Evolutionary conservation across 2,113 vertebrate species (phyloP).

Genomic region (Mobula birostris): DNA sequence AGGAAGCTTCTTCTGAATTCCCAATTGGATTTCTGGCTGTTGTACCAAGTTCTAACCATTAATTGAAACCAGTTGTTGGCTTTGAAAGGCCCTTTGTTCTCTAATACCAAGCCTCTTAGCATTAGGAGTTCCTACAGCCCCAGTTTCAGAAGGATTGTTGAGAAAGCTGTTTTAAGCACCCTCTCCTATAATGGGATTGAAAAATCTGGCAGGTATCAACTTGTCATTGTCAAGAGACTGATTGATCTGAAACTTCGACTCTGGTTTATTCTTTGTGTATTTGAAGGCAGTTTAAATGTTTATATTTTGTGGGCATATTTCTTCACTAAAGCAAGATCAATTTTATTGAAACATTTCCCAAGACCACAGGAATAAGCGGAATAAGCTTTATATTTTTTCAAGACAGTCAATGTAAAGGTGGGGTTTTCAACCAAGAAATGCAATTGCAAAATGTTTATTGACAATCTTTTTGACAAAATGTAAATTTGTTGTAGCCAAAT

Average conservation of each 20-base stretch:
- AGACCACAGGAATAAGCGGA: neutral
- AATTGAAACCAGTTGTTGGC: neutral
- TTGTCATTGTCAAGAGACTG: neutral
- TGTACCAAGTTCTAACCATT: neutral
- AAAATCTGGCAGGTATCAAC: neutral
- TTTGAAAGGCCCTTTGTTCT: neutral
- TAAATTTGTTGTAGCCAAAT: slow-evolving; percentile 8
- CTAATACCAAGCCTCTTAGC: neutral
- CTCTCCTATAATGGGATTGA: neutral
- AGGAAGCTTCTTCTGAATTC: neutral
- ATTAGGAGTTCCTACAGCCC: neutral
- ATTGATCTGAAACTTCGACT: neutral
- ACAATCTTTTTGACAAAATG: neutral
- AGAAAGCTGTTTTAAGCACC: too few relatives aligned
- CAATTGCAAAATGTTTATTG: slow-evolving; percentile 11
- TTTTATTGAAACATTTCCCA: slow-evolving; percentile 1
- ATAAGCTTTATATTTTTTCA: neutral
- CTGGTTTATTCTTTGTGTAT: neutral
- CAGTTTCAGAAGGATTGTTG: neutral
- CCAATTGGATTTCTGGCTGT: neutral
- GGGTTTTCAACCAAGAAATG: neutral
- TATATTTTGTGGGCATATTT: neutral
- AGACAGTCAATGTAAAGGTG: neutral
- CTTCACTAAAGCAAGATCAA: slow-evolving; percentile 19
- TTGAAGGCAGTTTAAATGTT: neutral